Percentiles rank a stretch among this genome's conserved stretches.
Evolutionary conservation across 2,113 vertebrate genomes (phyloP).

Genomic region (Oncorhynchus tshawytscha): DNA sequence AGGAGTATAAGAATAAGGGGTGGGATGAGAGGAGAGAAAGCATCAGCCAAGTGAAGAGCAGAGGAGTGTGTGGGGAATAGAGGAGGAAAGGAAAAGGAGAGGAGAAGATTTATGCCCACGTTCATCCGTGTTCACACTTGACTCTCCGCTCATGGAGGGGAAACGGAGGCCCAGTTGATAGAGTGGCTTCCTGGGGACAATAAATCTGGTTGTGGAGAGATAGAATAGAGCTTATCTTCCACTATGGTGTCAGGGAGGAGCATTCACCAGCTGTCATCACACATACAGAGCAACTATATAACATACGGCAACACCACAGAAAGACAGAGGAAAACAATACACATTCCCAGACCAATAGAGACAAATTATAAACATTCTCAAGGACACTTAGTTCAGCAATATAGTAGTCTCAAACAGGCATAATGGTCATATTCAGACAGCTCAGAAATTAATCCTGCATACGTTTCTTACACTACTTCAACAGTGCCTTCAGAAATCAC

Average conservation of each 20-base stretch:
- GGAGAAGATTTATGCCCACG: conserved; percentile 57
- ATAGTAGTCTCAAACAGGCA: not conserved
- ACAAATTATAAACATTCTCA: not conserved
- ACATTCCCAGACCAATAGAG: not conserved
- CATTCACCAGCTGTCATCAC: conserved; percentile 56
- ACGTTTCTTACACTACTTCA: not conserved
- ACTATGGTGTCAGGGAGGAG: conserved; percentile 54
- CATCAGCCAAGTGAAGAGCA: conserved; percentile 9
- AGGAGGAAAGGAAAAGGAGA: not conserved
- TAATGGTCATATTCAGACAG: not conserved
- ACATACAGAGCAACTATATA: conserved; percentile 37
- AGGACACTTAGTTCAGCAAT: not conserved
- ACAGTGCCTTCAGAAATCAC: too few relatives aligned
- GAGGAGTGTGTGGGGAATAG: conserved; percentile 18
- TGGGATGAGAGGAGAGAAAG: not conserved
- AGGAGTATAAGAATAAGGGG: too few relatives aligned
- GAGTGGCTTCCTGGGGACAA: conserved; percentile 56
- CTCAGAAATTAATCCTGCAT: not conserved
- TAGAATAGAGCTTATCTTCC: conserved; percentile 69
- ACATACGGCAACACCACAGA: conserved; percentile 24
- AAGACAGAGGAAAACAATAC: conserved; percentile 14
- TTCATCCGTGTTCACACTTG: conserved; percentile 63
- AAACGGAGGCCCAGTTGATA: conserved; percentile 58
- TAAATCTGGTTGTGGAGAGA: conserved; percentile 65
- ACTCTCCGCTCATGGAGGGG: conserved; percentile 63